Conservation (phyloP, 2,797 vertebrate species). For the Sebastes paucispinis region DNA sequence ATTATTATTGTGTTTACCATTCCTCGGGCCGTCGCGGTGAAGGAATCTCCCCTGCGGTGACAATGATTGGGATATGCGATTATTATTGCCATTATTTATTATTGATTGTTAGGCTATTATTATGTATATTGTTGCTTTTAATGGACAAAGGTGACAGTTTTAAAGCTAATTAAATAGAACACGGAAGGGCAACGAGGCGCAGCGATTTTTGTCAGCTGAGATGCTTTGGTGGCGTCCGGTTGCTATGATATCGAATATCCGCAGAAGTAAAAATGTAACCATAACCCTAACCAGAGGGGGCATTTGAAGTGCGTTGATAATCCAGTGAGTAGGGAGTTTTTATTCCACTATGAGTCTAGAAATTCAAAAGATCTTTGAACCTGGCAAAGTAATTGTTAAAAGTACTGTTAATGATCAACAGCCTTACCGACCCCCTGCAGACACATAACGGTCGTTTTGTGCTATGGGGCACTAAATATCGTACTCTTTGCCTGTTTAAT, state of each 20-base stretch:
- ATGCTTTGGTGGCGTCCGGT: too few relatives aligned
- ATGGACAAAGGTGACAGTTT: too few relatives aligned
- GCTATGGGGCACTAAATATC: slow-evolving; percentile 1
- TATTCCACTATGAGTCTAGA: neutral
- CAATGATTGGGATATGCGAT: too few relatives aligned
- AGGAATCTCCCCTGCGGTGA: too few relatives aligned
- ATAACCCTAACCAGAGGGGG: neutral
- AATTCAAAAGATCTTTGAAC: slow-evolving; percentile 20
- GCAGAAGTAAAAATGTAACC: too few relatives aligned
- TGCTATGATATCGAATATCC: too few relatives aligned
- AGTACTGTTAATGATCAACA: slow-evolving; percentile 25
- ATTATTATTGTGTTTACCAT: neutral
- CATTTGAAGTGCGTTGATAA: neutral
- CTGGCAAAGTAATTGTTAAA: slow-evolving; percentile 22
- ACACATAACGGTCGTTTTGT: slow-evolving; percentile 14
- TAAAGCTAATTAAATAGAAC: too few relatives aligned
- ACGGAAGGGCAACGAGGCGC: too few relatives aligned
- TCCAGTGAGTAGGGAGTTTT: neutral
- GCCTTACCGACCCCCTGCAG: neutral
- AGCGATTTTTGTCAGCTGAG: too few relatives aligned
- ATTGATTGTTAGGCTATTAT: too few relatives aligned
- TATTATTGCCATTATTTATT: too few relatives aligned
- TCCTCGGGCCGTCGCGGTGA: neutral
- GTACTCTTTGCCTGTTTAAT: slow-evolving; percentile 19
- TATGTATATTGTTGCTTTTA: too few relatives aligned